Evolutionary conservation across 1,140 invertebrate species (phyloP), one percentile per base, ranked within the genome.

Genomic region (Callitettix versicolor): DNA sequence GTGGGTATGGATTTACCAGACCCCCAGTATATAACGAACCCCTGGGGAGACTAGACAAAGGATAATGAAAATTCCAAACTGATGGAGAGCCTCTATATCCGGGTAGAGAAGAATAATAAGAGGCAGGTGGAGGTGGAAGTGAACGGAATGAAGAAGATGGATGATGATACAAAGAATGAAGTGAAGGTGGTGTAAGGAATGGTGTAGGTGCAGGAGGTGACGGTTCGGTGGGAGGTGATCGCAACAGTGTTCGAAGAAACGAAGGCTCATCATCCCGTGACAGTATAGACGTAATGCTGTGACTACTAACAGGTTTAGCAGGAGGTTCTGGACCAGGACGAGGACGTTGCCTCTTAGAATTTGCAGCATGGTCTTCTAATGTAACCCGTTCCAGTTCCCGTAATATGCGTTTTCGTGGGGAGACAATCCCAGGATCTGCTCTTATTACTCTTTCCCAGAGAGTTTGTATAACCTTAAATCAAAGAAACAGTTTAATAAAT

Each of bases 331-430:
- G 67, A 53, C 70, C 71, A 14, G 60, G 60, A 48, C 62, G 60
- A 22, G 62, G 61, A 41, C 64, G 54, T 51, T 59, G 60, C 40
- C 65, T 54, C 56, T 68, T 66, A 47, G 59, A 58, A 48, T 48
- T 50, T 53, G 63, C 26, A 4, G 53, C 60, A 18, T 64, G 55
- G 60, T 86, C 83, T 63, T 86, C 82, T 42, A 85, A 68, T 38
- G 76, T 84, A 0, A 85, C 83, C 63, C 80, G 75, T 67, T 86
- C 84, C 58, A 86, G 71, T 62, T 86, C 84, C 14, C 82, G 74
- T 17, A 86, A 66, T 58, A 86, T 86, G 53, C 84, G 74, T 64
- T 86, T 86, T 4, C 84, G 73, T 36, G 84, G 84, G 40, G 83
- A 85, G 2, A 85, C 80, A 9, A 76, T 74, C 44, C 73, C 76